Conservation (phyloP, 2,113 vertebrate species). For the Nannobrachium achirus region DNA sequence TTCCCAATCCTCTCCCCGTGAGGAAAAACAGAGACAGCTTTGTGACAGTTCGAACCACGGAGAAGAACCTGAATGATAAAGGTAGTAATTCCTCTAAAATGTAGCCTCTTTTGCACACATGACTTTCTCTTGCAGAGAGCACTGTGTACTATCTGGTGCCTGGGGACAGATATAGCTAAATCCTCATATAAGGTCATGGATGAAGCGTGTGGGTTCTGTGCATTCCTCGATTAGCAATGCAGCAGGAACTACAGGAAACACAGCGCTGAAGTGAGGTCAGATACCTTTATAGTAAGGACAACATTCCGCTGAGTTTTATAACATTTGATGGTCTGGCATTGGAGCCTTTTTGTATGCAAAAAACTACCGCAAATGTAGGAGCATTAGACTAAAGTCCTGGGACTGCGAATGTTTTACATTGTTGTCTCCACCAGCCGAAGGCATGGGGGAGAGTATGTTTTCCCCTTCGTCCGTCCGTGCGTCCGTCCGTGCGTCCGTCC, state of each 20-base stretch:
- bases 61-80: slow-evolving; percentile 15
- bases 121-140: slow-evolving; percentile 2
- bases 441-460: too few relatives aligned
- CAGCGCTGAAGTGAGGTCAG: neutral
- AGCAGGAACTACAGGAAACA: neutral
- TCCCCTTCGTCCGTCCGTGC: too few relatives aligned
- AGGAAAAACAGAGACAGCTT: slow-evolving; percentile 17
- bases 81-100: slow-evolving; percentile 14
- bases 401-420: too few relatives aligned
- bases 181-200: slow-evolving; percentile 22
- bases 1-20: slow-evolving; percentile 29
- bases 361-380: too few relatives aligned
- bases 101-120: slow-evolving; percentile 16
- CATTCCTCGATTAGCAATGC: slow-evolving; percentile 8
- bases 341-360: too few relatives aligned
- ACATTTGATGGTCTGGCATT: too few relatives aligned
- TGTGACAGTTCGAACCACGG: slow-evolving; percentile 30
- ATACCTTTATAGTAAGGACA: neutral
- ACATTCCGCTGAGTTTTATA: too few relatives aligned
- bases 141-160: slow-evolving; percentile 3
- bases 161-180: slow-evolving; percentile 18
- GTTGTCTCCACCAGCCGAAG: too few relatives aligned
- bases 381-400: too few relatives aligned
- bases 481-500: too few relatives aligned
- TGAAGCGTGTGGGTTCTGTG: neutral